Base-by-base conservation (phyloP, 2,113 vertebrate genomes). In the Megaptera novaeangliae region DNA sequence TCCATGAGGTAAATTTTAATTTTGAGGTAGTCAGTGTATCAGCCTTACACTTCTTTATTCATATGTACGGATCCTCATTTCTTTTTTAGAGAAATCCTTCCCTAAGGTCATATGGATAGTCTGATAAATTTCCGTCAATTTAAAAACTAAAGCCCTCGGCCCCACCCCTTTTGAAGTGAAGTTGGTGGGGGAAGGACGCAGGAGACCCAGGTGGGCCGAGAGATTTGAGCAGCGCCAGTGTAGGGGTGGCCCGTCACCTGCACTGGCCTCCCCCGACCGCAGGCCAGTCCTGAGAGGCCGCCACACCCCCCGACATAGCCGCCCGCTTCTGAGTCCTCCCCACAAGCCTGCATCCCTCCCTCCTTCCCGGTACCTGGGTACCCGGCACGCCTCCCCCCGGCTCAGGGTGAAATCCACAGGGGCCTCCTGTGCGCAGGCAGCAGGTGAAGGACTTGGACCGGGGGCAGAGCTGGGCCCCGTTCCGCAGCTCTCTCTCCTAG, bases 381-480 rank as follows among this genome's bases (percentile, higher is more conserved):
- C 9, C 27, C 34, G 9, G 31, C 52, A 2, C 1, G 14, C 27
- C 69, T 52, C 63, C 20, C 20, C 46, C 13, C 5, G 9, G 41
- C 21, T 86, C 41, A 23, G 18, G 41, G 66, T 3, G 14, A 20
- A 86, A 64, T 44, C 61, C 34, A 15, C 21, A 25, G 31, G 21
- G 0, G 4, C 44, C 29, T 0, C 44, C 29, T 0, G 2, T 63
- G 0, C 23, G 20, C 31, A 77, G 69, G 69, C n/a, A 36, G 12
- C 39, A 36, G 55, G 21, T 0, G 0, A 3, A 44, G 25, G 41
- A 63, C 57, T 29, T 15, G 8, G 55, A 34, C 14, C 1, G 7
- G 14, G 59, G 55, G 34, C 18, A 4, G 12, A 23, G 11, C 9
- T 4, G 61, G 17, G 34, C 52, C 41, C 27, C 10, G 3, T 59